phyloP scores from a whole-genome alignment of 2,113 vertebrate species.

The Mungos mungo region DNA sequence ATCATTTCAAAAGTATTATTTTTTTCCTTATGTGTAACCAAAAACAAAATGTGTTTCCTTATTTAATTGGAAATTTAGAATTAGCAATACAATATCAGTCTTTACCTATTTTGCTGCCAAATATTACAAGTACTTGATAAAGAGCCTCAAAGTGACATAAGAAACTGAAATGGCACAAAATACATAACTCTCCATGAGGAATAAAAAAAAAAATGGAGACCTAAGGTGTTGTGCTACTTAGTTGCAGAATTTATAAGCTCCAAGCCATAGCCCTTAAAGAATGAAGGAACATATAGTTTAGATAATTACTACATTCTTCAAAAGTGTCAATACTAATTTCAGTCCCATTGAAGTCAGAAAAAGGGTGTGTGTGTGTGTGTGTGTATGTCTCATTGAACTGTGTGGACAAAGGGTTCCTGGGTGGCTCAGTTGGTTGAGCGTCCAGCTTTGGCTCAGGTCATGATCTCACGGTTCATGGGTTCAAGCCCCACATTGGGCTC shows the following conservation, averaged over 20 bases:
- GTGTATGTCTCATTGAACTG: not conserved
- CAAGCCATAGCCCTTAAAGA: not conserved
- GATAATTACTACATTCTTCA: not conserved
- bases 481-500: too few species aligned
- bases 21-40: not conserved
- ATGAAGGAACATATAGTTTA: not conserved
- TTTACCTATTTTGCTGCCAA: not conserved
- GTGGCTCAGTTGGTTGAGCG: too few species aligned
- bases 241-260: not conserved
- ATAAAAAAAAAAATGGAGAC: not conserved
- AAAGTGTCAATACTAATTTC: not conserved
- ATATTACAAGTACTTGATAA: not conserved
- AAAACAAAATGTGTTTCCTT: not conserved
- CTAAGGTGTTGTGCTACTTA: not conserved
- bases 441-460: too few species aligned
- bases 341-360: not conserved
- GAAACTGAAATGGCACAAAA: not conserved
- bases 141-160: not conserved
- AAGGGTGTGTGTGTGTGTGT: not conserved
- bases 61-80: conserved; percentile 7
- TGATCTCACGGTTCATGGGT: too few species aligned
- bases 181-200: not conserved
- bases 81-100: not conserved
- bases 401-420: not conserved
- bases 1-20: not conserved